These are phyloP conservation scores for Cephus spinipes DNA, from an alignment of 2,888 invertebrate genomes.

Conservation along the genomic window DNA sequence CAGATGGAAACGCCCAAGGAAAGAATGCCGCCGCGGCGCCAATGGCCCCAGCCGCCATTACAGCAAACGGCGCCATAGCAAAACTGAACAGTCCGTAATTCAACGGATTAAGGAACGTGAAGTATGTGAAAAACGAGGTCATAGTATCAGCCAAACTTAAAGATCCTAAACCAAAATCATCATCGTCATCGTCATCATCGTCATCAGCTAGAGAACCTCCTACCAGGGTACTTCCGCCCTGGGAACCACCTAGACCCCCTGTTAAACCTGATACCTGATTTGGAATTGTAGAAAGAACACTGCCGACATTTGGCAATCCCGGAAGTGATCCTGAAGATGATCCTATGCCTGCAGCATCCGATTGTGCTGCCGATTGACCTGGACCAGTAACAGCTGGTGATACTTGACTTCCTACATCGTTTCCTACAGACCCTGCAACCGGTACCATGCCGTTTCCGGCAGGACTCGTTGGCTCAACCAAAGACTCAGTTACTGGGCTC, in stretches of 20 bases:
- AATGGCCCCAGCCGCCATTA: conserved; percentile 74
- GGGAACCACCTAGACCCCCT: background rate
- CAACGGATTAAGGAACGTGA: conserved; percentile 72
- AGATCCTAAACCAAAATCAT: conserved; percentile 59
- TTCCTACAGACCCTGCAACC: background rate
- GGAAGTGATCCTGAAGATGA: conserved; percentile 13
- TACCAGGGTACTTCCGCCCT: conserved; percentile 7
- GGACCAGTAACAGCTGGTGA: conserved; percentile 1
- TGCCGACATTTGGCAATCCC: conserved; percentile 9
- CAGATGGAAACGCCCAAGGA: conserved; percentile 73
- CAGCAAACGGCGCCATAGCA: conserved; percentile 73
- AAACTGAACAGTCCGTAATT: conserved; percentile 72
- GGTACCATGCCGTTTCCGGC: background rate
- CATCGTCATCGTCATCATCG: conserved; percentile 69
- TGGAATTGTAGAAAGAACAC: conserved; percentile 11
- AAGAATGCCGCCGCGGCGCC: conserved; percentile 74
- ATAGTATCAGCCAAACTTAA: conserved; percentile 69
- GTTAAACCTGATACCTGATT: conserved; percentile 10
- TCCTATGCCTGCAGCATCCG: conserved; percentile 7
- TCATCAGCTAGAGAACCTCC: conserved; percentile 41
- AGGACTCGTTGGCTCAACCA: background rate
- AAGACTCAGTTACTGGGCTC: background rate
- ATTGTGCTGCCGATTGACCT: background rate
- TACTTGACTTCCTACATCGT: conserved; percentile 4
- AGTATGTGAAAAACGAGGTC: conserved; percentile 68